Percentiles rank a stretch among this genome's conserved stretches.
These are phyloP conservation scores for Asarcornis scutulata DNA, from an alignment of 2,113 vertebrate genomes.

Conservation along the genomic window DNA sequence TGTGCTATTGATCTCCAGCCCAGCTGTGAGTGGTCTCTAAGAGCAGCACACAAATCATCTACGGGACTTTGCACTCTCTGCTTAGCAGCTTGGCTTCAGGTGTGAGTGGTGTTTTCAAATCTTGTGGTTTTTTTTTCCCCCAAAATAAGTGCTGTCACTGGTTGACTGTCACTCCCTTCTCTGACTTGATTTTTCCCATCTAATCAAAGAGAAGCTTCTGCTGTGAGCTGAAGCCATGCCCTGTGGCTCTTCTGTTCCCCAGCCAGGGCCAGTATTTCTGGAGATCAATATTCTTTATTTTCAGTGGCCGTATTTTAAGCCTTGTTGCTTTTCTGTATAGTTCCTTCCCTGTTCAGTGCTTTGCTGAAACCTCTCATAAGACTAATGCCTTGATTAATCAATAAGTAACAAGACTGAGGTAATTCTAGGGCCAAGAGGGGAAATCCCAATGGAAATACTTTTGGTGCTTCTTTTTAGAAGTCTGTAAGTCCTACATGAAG, in stretches of 20 bases:
- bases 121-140: background rate
- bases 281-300: conserved; percentile 18
- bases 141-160: background rate
- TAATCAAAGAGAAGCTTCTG: background rate
- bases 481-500: background rate
- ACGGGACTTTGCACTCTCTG: background rate
- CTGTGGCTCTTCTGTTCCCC: background rate
- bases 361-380: background rate
- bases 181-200: background rate
- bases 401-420: background rate
- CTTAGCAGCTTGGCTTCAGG: background rate
- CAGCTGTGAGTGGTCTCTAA: background rate
- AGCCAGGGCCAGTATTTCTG: background rate
- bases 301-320: background rate
- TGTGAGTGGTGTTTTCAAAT: background rate
- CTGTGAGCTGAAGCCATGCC: background rate
- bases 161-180: background rate
- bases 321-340: background rate
- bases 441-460: background rate
- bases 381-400: background rate
- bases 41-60: background rate
- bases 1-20: background rate
- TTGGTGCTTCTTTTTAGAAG: background rate
- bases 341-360: background rate
- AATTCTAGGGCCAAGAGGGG: background rate